These are phyloP conservation scores for Chesias legatella DNA, from an alignment of 2,888 invertebrate genomes.

Conservation along the genomic window DNA sequence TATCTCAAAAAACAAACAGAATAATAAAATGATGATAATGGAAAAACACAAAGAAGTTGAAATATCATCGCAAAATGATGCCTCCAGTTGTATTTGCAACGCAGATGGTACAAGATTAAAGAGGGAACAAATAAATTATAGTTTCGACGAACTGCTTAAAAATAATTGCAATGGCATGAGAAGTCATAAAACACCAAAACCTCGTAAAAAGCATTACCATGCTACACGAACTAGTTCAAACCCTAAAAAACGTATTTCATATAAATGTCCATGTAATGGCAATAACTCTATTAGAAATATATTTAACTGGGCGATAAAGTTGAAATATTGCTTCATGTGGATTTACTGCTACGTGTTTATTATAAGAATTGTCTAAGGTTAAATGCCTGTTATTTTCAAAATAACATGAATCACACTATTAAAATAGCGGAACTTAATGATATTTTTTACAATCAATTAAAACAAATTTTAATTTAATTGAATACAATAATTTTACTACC, in stretches of 20 bases:
- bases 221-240: constrained; percentile 5
- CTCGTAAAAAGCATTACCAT: constrained; percentile 1
- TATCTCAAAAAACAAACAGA: constrained; percentile 2
- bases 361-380: constrained; percentile 10
- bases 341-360: constrained; percentile 11
- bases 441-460: too few relatives aligned
- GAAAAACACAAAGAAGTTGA: neutral
- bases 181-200: constrained; percentile 3
- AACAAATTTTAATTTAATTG: too few relatives aligned
- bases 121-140: constrained; percentile 29
- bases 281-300: constrained; percentile 15
- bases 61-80: constrained; percentile 3
- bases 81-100: constrained; percentile 31
- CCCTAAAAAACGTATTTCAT: constrained; percentile 14
- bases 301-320: constrained; percentile 15
- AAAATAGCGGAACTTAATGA: too few relatives aligned
- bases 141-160: constrained; percentile 3
- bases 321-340: constrained; percentile 14
- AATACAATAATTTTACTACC: neutral
- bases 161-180: constrained; percentile 2
- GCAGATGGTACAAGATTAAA: constrained; percentile 34
- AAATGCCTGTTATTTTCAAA: neutral
- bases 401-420: neutral
- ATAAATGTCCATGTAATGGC: constrained; percentile 29
- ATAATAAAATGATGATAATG: constrained; percentile 5